phyloP scores from a whole-genome alignment of 2,888 invertebrate genomes.

The Agrotis puta region DNA sequence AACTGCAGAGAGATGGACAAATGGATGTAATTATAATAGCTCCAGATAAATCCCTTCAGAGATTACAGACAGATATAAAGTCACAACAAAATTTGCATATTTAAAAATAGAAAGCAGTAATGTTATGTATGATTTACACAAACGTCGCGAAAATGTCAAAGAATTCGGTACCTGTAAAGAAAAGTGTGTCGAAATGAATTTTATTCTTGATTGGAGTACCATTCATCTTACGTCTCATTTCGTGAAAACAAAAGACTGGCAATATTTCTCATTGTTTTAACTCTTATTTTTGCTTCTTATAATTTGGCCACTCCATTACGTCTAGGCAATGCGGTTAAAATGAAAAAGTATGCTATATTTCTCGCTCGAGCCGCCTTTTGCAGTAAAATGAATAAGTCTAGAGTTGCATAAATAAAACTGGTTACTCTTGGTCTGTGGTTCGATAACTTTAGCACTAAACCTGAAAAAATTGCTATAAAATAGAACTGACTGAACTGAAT shows the following conservation, averaged over 20 bases:
- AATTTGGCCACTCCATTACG: constrained; percentile 5
- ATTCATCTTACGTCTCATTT: constrained; percentile 4
- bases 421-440: constrained; percentile 42
- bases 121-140: too few species aligned
- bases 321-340: constrained; percentile 16
- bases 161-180: too few species aligned
- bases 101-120: too few species aligned
- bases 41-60: too few species aligned
- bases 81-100: too few species aligned
- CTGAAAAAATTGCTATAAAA: neutral
- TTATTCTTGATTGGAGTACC: constrained; percentile 1
- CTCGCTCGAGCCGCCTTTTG: constrained; percentile 23
- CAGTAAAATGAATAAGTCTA: constrained; percentile 51
- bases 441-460: constrained; percentile 34
- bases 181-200: neutral
- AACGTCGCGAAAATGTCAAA: too few species aligned
- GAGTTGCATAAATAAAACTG: constrained; percentile 56
- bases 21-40: too few species aligned
- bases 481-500: neutral
- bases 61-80: too few species aligned
- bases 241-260: constrained; percentile 20
- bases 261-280: constrained; percentile 44
- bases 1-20: neutral
- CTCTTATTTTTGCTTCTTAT: constrained; percentile 13
- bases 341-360: constrained; percentile 26